Evolutionary conservation across 2,113 vertebrate species (phyloP).

Genomic region (Salvelinus fontinalis): DNA sequence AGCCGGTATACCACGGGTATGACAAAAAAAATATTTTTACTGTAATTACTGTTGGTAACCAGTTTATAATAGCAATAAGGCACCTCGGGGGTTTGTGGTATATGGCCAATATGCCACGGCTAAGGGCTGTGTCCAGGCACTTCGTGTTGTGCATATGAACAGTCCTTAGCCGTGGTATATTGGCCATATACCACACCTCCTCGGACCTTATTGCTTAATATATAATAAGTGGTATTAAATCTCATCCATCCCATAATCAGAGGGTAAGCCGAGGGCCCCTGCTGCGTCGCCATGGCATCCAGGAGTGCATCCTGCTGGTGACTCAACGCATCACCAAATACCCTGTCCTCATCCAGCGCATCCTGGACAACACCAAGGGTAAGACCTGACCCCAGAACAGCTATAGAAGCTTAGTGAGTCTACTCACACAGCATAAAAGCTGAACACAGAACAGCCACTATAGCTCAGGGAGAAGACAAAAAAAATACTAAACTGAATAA

Average conservation of each 20-base stretch:
- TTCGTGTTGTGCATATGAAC: too few species aligned
- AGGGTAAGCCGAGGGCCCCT: conserved; percentile 80
- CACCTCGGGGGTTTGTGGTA: too few species aligned
- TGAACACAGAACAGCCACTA: not conserved
- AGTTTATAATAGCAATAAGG: too few species aligned
- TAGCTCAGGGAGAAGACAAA: not conserved
- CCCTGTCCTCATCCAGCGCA: conserved; percentile 86
- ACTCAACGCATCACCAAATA: conserved; percentile 96
- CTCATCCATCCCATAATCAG: conserved; percentile 55
- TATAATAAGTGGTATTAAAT: not conserved
- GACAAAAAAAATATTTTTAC: too few species aligned
- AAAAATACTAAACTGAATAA: not conserved
- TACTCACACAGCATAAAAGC: not conserved
- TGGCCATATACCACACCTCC: too few species aligned
- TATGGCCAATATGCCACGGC: too few species aligned
- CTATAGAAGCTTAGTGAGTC: not conserved
- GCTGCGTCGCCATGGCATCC: conserved; percentile 87
- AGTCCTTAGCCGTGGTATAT: too few species aligned
- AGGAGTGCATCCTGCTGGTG: conserved; percentile 92
- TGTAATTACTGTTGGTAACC: too few species aligned
- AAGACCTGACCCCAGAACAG: conserved; percentile 6
- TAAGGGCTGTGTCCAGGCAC: too few species aligned
- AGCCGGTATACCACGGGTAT: too few species aligned
- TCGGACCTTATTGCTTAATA: not conserved
- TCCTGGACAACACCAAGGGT: conserved; percentile 93